Evolutionary conservation across 2,113 vertebrate genomes (phyloP), one percentile per base, ranked within the genome.

Genomic region (Eolophus roseicapilla): DNA sequence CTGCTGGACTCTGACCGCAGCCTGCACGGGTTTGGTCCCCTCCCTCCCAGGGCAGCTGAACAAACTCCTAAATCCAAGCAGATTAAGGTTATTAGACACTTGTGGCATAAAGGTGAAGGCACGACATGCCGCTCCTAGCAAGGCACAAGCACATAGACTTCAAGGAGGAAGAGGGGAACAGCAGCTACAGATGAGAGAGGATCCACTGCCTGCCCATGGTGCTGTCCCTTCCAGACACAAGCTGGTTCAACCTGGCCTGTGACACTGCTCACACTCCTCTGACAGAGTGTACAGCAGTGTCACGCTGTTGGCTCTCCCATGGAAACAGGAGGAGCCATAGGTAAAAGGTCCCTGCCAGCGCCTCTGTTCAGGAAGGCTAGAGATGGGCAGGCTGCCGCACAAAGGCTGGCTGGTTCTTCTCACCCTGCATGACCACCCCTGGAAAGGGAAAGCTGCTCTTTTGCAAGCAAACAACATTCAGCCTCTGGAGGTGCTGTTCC

Each of bases 151-250:
- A 77, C 5, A 0, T 5, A 2, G 65, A 10, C 18, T 13, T 28
- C 17, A 31, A 47, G 64, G 28, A 65, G 29, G 63, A 81, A 20
- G 19, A 29, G 0, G 2, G n/a, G 28, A 70, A 50, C 6, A 8
- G 62, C 60, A 62, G 60, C 31, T 16, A 35, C 28, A 23, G 57
- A 16, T 5, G 4, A n/a, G 35, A 21, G 25, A 33, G 65, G 53
- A 55, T 17, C 28, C 17, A 9, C 27, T 2, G 6, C 41, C 19
- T 8, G 23, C 37, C 43, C 19, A 1, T 2, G 2, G 37, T 1
- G 11, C 33, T 4, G 29, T 12, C 52, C 21, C 52, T n/a, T 16
- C 15, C 1, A 3, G 37, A 43, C 37, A 18, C 1, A 8, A 41
- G 17, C 64, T 11, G 37, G 19, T 24, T 25, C 15, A 12, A 47